phyloP scores from a whole-genome alignment of 2,797 vertebrate species.

The Ambastaia sidthimunki region DNA sequence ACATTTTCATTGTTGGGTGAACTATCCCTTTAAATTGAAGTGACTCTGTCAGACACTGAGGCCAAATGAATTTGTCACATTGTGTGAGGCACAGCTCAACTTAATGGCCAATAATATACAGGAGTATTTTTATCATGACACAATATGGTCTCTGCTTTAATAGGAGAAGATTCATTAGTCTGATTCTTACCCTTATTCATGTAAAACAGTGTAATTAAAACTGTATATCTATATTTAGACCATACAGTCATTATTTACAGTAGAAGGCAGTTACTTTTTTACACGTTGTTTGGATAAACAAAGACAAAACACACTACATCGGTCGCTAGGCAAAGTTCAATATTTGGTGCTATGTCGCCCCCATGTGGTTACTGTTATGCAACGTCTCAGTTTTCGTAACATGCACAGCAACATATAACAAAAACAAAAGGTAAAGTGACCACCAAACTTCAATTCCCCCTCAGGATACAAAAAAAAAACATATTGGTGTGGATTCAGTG shows the following conservation, averaged over 20 bases:
- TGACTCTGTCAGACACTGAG: background rate
- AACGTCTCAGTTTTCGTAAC: conserved; percentile 35
- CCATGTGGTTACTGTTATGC: conserved; percentile 40
- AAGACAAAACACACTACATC: conserved; percentile 34
- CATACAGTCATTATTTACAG: background rate
- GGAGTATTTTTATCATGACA: background rate
- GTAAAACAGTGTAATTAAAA: background rate
- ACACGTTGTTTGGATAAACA: conserved; percentile 17
- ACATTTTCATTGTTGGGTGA: no score
- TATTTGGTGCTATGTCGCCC: conserved; percentile 49
- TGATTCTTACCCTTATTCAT: background rate
- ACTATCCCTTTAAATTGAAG: no score
- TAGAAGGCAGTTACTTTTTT: background rate
- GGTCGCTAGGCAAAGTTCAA: background rate
- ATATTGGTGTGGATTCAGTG: conserved; percentile 12
- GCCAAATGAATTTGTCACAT: background rate
- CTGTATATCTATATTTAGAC: background rate
- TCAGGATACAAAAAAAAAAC: conserved; percentile 26
- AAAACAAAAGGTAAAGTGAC: conserved; percentile 54
- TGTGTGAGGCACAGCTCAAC: background rate
- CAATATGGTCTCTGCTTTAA: background rate
- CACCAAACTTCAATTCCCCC: conserved; percentile 45
- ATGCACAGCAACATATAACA: conserved; percentile 35
- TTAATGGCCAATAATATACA: no score
- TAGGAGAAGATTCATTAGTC: background rate